phyloP scores from a whole-genome alignment of 2,888 invertebrate species.

The Gymnosoma rotundatum region DNA sequence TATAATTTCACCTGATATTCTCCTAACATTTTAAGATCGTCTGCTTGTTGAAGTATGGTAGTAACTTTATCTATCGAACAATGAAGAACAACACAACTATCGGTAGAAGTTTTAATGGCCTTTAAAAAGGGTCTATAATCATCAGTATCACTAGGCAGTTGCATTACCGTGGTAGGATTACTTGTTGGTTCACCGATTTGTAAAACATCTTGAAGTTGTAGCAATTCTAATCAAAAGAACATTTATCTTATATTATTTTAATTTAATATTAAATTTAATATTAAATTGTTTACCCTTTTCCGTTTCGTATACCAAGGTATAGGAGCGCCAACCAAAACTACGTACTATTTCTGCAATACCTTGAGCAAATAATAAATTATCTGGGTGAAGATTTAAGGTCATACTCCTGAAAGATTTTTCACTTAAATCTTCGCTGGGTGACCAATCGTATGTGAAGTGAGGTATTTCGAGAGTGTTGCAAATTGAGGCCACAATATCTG shows the following conservation, averaged over 20 bases:
- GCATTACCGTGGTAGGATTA: constrained; percentile 87
- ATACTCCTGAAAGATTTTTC: constrained; percentile 83
- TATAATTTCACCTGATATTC: constrained; percentile 86
- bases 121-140: constrained; percentile 88
- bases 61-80: constrained; percentile 87
- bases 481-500: constrained; percentile 83
- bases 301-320: constrained; percentile 92
- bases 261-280: not conserved
- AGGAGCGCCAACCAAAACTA: constrained; percentile 90
- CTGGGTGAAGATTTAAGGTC: constrained; percentile 88
- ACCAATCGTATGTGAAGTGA: constrained; percentile 85
- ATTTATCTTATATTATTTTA: not conserved
- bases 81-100: constrained; percentile 89
- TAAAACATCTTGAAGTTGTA: constrained; percentile 90
- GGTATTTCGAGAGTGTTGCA: constrained; percentile 86
- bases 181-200: constrained; percentile 87
- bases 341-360: constrained; percentile 89
- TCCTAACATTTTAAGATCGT: constrained; percentile 91
- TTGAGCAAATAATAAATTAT: constrained; percentile 85
- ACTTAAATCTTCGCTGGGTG: constrained; percentile 82
- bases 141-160: constrained; percentile 83
- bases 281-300: constrained; percentile 85
- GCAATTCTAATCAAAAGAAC: constrained; percentile 83
- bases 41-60: constrained; percentile 88
- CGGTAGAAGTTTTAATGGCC: constrained; percentile 87